Percentiles rank a stretch among this genome's conserved stretches.
Evolutionary conservation across 2,113 vertebrate species (phyloP).

Genomic region (Paramormyrops kingsleyae): DNA sequence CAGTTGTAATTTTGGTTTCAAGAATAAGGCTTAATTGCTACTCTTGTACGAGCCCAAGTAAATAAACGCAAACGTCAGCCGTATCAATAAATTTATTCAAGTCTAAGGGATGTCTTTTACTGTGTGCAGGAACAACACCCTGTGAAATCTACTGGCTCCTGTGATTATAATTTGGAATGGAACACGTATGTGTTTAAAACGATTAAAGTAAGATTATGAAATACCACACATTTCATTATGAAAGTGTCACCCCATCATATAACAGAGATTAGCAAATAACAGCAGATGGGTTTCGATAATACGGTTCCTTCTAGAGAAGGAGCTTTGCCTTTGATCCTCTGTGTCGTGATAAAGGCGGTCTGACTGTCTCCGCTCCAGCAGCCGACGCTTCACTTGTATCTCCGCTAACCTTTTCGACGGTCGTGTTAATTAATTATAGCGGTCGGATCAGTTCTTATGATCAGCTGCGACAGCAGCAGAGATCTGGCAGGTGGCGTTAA

Average conservation of each 20-base stretch:
- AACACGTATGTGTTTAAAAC: not conserved
- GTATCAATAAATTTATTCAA: not conserved
- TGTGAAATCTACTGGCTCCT: not conserved
- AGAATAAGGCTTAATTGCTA: not conserved
- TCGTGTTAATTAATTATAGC: not conserved
- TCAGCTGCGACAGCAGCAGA: not conserved
- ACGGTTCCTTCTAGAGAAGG: not conserved
- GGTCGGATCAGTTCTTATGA: not conserved
- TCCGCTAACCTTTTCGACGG: not conserved
- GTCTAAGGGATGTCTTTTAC: not conserved
- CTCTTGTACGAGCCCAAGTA: not conserved
- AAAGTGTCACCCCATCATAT: not conserved
- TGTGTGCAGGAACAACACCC: not conserved
- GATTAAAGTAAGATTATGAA: conserved; percentile 2
- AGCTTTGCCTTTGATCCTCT: not conserved
- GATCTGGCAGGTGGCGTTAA: conserved; percentile 14
- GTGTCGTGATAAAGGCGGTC: not conserved
- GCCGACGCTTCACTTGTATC: not conserved
- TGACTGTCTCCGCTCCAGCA: not conserved
- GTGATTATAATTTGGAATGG: not conserved
- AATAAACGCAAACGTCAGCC: not conserved
- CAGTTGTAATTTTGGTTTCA: not conserved
- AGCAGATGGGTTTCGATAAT: not conserved
- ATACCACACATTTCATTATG: not conserved
- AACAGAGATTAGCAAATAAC: not conserved